phyloP scores from a whole-genome alignment of 2,797 vertebrate species.

The Lates japonicus region DNA sequence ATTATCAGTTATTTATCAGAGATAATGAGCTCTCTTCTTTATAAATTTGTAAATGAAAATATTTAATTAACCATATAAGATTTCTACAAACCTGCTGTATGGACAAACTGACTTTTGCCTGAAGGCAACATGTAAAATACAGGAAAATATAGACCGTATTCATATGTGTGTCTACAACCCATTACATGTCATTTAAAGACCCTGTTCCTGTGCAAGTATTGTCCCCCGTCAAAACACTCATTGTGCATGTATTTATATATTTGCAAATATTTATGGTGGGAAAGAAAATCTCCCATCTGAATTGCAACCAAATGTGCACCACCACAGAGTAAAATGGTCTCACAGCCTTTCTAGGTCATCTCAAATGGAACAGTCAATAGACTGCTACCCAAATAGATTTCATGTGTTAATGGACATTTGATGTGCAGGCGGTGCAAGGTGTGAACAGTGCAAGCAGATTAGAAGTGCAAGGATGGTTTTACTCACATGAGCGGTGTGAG shows the following conservation, averaged over 20 bases:
- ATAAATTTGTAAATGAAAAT: background rate
- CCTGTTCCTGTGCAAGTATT: background rate
- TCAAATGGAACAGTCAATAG: slow-evolving; percentile 27
- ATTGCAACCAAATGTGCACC: slow-evolving; percentile 15
- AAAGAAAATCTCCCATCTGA: background rate
- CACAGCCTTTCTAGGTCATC: slow-evolving; percentile 58
- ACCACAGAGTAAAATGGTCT: slow-evolving; percentile 48
- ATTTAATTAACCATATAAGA: background rate
- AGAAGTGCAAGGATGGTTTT: slow-evolving; percentile 32
- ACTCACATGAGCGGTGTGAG: slow-evolving; percentile 75
- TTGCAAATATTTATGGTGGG: too few species aligned
- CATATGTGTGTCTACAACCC: background rate
- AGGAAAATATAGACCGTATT: background rate
- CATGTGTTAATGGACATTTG: slow-evolving; percentile 2
- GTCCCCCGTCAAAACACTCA: background rate
- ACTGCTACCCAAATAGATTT: slow-evolving; percentile 6
- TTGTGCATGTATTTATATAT: too few species aligned
- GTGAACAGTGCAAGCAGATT: slow-evolving; percentile 11
- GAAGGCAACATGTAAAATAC: background rate
- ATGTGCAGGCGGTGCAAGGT: slow-evolving; percentile 6
- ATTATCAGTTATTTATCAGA: slow-evolving; percentile 1
- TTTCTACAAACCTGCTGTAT: slow-evolving; percentile 3
- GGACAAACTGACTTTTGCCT: background rate
- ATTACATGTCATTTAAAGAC: background rate
- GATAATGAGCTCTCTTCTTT: background rate